These are phyloP conservation scores for Neopipo cinnamomea DNA, from an alignment of 2,113 vertebrate genomes.

Conservation along the genomic window DNA sequence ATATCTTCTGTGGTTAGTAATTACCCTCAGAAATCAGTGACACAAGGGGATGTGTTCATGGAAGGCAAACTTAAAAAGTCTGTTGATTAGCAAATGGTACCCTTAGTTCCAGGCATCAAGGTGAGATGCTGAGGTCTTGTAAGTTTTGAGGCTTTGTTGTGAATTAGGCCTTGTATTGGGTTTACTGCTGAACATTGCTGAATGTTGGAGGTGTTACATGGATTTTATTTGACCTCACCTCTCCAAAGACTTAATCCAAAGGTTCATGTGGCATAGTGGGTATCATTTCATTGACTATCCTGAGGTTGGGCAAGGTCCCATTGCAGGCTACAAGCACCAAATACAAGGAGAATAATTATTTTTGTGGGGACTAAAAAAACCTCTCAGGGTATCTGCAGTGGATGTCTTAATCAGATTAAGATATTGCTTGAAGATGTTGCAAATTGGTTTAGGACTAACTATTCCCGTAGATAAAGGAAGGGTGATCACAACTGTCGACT, in stretches of 20 bases:
- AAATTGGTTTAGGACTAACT: background rate
- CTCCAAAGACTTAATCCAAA: background rate
- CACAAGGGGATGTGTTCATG: conserved; percentile 29
- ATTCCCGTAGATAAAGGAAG: background rate
- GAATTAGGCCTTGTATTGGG: background rate
- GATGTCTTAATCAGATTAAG: background rate
- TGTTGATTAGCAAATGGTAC: conserved; percentile 47
- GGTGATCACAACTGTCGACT: background rate
- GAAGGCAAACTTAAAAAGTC: conserved; percentile 23
- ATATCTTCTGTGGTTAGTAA: conserved; percentile 78
- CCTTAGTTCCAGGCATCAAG: background rate
- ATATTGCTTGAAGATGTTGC: background rate
- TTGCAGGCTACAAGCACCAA: background rate
- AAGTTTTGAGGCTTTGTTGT: background rate
- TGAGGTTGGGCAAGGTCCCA: background rate
- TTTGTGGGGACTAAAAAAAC: background rate
- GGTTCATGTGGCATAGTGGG: background rate
- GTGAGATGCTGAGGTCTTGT: background rate
- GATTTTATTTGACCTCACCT: background rate
- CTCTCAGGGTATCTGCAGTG: background rate
- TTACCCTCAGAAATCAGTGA: conserved; percentile 69
- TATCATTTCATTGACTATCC: background rate
- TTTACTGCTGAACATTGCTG: background rate
- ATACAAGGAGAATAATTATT: background rate
- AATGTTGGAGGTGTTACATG: background rate